Conservation (phyloP, 2,888 invertebrate species). For the Hoplodrina ambigua region DNA sequence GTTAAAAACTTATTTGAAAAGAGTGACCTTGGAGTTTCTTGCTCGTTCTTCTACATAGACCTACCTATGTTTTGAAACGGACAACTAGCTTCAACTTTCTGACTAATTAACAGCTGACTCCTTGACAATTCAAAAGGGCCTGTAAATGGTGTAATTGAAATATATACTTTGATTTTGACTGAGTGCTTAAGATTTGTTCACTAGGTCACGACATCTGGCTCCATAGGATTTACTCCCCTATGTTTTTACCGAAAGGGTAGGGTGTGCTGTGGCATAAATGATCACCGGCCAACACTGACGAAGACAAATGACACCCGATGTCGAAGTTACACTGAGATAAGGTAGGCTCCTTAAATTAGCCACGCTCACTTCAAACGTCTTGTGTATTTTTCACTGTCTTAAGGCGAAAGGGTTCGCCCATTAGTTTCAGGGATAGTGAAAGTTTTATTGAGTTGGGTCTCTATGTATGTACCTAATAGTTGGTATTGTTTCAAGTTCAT, state of each 20-base stretch:
- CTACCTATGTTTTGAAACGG: no score
- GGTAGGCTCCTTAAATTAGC: slow-evolving; percentile 90
- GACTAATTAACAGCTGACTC: no score
- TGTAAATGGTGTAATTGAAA: no score
- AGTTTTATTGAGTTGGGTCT: slow-evolving; percentile 64
- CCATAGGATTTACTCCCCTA: slow-evolving; percentile 61
- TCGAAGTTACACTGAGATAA: slow-evolving; percentile 90
- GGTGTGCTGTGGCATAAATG: slow-evolving; percentile 91
- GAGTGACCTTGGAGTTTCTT: no score
- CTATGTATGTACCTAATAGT: slow-evolving; percentile 29
- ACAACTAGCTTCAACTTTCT: no score
- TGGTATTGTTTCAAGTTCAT: slow-evolving; percentile 11
- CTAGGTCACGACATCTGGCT: slow-evolving; percentile 45
- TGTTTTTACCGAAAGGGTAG: slow-evolving; percentile 83
- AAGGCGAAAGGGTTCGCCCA: slow-evolving; percentile 70
- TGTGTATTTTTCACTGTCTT: slow-evolving; percentile 86
- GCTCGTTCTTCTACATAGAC: no score
- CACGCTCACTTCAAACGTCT: slow-evolving; percentile 83
- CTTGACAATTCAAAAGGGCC: no score
- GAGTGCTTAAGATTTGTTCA: not conserved
- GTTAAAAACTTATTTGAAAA: no score
- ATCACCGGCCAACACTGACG: slow-evolving; percentile 90
- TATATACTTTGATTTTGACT: no score
- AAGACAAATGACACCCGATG: slow-evolving; percentile 90
- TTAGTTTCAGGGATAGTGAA: slow-evolving; percentile 57